phyloP scores from a whole-genome alignment of 2,888 invertebrate genomes.

The Heliconius ismenius region DNA sequence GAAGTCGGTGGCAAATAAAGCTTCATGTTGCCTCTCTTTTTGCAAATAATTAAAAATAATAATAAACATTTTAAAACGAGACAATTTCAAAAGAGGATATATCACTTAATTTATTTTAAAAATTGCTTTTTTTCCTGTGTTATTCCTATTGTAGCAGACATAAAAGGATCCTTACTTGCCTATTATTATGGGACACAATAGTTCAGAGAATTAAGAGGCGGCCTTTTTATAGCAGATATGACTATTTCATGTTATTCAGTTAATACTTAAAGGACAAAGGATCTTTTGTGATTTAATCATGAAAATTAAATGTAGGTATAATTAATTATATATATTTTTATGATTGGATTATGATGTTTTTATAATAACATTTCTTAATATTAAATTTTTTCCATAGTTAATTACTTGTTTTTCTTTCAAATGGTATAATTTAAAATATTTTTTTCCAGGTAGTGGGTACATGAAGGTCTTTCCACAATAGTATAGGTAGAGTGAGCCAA shows the following conservation, averaged over 20 bases:
- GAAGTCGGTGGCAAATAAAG: slow-evolving; percentile 13
- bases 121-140: slow-evolving; percentile 15
- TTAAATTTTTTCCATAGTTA: neutral
- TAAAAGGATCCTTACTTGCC: slow-evolving; percentile 29
- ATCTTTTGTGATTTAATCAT: slow-evolving; percentile 15
- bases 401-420: neutral
- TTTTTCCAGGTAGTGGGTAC: neutral
- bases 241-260: slow-evolving; percentile 24
- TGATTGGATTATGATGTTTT: neutral
- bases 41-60: slow-evolving; percentile 7
- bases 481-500: neutral
- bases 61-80: slow-evolving; percentile 9
- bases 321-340: slow-evolving; percentile 2
- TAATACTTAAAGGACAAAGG: slow-evolving; percentile 23
- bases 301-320: slow-evolving; percentile 13
- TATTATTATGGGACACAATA: slow-evolving; percentile 33
- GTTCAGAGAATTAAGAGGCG: slow-evolving; percentile 23
- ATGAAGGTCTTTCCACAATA: neutral
- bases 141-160: slow-evolving; percentile 25
- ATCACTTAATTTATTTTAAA: slow-evolving; percentile 23
- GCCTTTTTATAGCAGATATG: slow-evolving; percentile 27
- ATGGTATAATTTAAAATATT: too few species aligned
- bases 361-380: neutral
- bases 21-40: slow-evolving; percentile 17
- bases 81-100: slow-evolving; percentile 9